Evolutionary conservation across 92 coral and sea anemone species (phyloP).

Genomic region (Zoanthus sansibaricus): DNA sequence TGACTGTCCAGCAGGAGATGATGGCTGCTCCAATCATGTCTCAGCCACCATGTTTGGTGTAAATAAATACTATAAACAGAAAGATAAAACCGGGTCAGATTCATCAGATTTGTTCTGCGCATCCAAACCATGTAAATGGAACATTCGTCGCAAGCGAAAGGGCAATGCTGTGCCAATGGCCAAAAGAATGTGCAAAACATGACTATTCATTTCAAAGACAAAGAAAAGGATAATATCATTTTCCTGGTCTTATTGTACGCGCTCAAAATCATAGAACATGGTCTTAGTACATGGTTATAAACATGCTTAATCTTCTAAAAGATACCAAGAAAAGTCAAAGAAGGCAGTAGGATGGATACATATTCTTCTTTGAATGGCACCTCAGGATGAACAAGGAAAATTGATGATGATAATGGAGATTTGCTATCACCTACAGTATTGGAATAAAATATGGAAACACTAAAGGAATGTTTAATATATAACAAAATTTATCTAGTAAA

Average conservation of each 20-base stretch:
- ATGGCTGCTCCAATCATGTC: slow-evolving; percentile 70
- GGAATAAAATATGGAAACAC: no score
- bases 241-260: slow-evolving; percentile 43
- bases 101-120: slow-evolving; percentile 13
- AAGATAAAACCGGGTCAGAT: slow-evolving; percentile 2
- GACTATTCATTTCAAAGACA: slow-evolving; percentile 27
- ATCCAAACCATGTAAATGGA: slow-evolving; percentile 43
- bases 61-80: slow-evolving; percentile 54
- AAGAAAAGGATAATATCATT: slow-evolving; percentile 26
- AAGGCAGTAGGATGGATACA: slow-evolving; percentile 46
- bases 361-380: background rate
- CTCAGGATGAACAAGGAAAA: background rate
- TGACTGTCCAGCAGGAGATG: slow-evolving; percentile 75
- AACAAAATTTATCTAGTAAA: no score
- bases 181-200: slow-evolving; percentile 32
- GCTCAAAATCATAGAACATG: slow-evolving; percentile 43
- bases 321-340: slow-evolving; percentile 40
- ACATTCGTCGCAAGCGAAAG: slow-evolving; percentile 36
- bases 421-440: slow-evolving; percentile 50
- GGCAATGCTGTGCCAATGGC: slow-evolving; percentile 34
- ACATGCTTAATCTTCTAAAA: slow-evolving; percentile 33
- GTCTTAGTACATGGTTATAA: slow-evolving; percentile 20
- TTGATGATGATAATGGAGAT: background rate
- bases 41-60: slow-evolving; percentile 72
- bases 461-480: no score